These are phyloP conservation scores for Nansenia antarctica DNA, from an alignment of 2,113 vertebrate genomes.

Conservation along the genomic window DNA sequence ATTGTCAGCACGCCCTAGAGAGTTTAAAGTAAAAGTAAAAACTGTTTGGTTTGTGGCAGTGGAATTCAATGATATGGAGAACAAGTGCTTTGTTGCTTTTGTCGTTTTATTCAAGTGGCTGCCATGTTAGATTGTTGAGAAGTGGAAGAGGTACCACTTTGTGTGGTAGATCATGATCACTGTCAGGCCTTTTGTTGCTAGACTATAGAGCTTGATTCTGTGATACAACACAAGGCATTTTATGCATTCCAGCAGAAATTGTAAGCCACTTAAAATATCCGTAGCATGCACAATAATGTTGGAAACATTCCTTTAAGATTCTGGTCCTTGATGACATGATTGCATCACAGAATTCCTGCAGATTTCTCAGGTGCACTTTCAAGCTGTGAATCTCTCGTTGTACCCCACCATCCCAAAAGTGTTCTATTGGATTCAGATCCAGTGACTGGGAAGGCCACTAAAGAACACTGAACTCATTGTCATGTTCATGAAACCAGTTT, in stretches of 20 bases:
- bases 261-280: neutral
- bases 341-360: too few relatives aligned
- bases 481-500: too few relatives aligned
- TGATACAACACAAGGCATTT: neutral
- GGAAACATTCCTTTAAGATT: too few relatives aligned
- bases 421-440: too few relatives aligned
- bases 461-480: too few relatives aligned
- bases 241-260: neutral
- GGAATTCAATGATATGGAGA: slow-evolving; percentile 4
- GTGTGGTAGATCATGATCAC: neutral
- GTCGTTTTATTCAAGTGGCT: neutral
- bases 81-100: neutral
- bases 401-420: too few relatives aligned
- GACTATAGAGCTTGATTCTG: neutral
- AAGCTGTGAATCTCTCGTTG: too few relatives aligned
- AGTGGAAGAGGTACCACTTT: neutral
- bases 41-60: neutral
- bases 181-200: neutral
- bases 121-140: neutral
- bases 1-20: neutral
- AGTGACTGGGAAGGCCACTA: too few relatives aligned
- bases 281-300: too few relatives aligned
- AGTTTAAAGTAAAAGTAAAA: neutral
- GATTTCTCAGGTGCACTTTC: too few relatives aligned
- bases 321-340: too few relatives aligned